These are phyloP conservation scores for Alentia gelatinosa DNA, from an alignment of 2,888 invertebrate species.

Conservation along the genomic window DNA sequence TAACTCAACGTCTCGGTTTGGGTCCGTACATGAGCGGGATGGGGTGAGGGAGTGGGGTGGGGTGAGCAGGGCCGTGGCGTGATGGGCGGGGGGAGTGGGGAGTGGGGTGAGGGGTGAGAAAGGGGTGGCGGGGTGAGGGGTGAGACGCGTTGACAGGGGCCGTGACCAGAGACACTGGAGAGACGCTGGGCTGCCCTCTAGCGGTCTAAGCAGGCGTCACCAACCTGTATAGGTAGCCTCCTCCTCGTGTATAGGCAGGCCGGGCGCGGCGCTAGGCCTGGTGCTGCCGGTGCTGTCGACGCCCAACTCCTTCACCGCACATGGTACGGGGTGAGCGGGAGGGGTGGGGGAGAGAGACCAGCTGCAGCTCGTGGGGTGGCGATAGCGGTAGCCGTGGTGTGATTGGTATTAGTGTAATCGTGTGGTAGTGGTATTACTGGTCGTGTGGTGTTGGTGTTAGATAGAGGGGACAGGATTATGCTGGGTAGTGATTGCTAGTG, in stretches of 20 bases:
- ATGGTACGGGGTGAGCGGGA: neutral
- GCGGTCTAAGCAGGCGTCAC: neutral
- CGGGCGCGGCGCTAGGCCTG: neutral
- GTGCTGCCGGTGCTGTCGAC: neutral
- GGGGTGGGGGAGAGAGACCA: neutral
- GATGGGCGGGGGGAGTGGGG: neutral
- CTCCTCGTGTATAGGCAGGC: neutral
- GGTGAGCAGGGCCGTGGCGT: neutral
- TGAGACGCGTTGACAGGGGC: neutral
- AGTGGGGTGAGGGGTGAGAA: neutral
- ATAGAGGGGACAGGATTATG: too few relatives aligned
- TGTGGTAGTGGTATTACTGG: too few relatives aligned
- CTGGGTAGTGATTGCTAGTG: too few relatives aligned
- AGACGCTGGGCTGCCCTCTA: neutral
- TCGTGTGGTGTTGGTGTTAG: too few relatives aligned
- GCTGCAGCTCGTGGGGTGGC: neutral
- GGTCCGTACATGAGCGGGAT: neutral
- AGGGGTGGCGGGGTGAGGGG: neutral
- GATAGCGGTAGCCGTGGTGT: neutral
- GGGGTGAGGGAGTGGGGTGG: neutral
- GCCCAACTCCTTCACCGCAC: neutral
- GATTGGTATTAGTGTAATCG: neutral
- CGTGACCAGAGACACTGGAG: neutral
- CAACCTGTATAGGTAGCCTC: neutral
- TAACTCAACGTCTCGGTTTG: too few relatives aligned